Percentiles rank a stretch among this genome's conserved stretches.
phyloP scores from a whole-genome alignment of 2,797 vertebrate genomes.

The Cephalopachus bancanus region DNA sequence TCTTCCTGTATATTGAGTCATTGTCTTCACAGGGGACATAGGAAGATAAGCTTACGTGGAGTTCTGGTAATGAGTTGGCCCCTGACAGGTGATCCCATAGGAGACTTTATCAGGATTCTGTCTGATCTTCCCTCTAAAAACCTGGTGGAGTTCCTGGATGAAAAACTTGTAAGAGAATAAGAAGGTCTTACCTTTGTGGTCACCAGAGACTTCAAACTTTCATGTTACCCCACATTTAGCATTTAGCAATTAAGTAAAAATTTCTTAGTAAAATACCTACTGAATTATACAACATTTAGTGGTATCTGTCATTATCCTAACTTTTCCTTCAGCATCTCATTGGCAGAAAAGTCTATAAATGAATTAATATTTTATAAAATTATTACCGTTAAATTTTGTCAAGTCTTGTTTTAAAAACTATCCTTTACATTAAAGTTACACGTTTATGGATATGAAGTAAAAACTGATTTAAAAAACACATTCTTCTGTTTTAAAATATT shows the following conservation, averaged over 20 bases:
- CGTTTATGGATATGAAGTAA: not conserved
- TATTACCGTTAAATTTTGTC: not conserved
- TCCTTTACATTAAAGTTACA: not conserved
- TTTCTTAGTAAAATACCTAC: not conserved
- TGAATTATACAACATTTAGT: not conserved
- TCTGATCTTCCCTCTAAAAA: not conserved
- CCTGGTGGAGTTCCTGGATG: not conserved
- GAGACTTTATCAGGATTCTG: not conserved
- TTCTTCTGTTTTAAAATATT: not conserved
- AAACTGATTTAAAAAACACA: not conserved
- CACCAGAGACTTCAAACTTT: not conserved
- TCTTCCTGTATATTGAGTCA: not conserved
- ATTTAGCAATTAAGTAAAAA: not conserved
- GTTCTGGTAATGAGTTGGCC: no score
- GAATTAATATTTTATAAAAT: not conserved
- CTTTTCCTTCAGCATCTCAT: not conserved
- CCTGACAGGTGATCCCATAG: not conserved
- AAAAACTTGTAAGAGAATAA: not conserved
- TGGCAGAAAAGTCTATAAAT: not conserved
- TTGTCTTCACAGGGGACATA: not conserved
- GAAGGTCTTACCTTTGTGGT: not conserved
- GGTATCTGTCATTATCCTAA: not conserved
- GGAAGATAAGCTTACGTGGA: not conserved
- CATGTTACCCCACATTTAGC: not conserved
- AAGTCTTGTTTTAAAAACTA: not conserved